phyloP scores from a whole-genome alignment of 2,888 invertebrate species.

The Onthophagus sagittarius region DNA sequence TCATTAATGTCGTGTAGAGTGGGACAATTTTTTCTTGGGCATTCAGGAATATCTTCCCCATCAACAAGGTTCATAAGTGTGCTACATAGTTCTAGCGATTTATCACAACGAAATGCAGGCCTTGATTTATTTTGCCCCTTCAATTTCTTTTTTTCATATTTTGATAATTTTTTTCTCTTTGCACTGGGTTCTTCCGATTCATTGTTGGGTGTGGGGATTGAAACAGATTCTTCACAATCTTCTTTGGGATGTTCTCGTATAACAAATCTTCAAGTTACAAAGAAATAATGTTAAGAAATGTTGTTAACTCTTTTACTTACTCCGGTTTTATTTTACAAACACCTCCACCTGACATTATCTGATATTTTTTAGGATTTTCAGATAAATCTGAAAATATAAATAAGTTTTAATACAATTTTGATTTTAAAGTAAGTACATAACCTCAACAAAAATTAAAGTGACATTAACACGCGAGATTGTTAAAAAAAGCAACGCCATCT shows the following conservation, averaged over 20 bases:
- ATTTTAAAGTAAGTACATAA: too few species aligned
- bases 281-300: background rate
- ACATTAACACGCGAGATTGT: too few species aligned
- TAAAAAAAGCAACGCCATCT: too few species aligned
- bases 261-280: conserved; percentile 45
- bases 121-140: conserved; percentile 77
- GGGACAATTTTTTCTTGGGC: conserved; percentile 63
- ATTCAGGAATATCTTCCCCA: conserved; percentile 51
- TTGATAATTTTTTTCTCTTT: conserved; percentile 44
- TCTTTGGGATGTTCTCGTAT: conserved; percentile 48
- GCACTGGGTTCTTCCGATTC: conserved; percentile 36
- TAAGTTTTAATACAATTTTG: too few species aligned
- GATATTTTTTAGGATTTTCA: too few species aligned
- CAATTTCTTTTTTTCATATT: conserved; percentile 46
- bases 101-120: conserved; percentile 60
- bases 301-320: conserved; percentile 36
- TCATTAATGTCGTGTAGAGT: conserved; percentile 73
- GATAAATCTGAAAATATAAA: background rate
- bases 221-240: conserved; percentile 45
- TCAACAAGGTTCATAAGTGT: conserved; percentile 55
- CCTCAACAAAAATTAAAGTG: too few species aligned
- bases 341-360: conserved; percentile 35
- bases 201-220: conserved; percentile 35
- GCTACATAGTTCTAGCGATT: conserved; percentile 66
- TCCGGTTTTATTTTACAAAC: conserved; percentile 51